phyloP scores from a whole-genome alignment of 2,113 vertebrate genomes.

The Holacanthus passer region DNA sequence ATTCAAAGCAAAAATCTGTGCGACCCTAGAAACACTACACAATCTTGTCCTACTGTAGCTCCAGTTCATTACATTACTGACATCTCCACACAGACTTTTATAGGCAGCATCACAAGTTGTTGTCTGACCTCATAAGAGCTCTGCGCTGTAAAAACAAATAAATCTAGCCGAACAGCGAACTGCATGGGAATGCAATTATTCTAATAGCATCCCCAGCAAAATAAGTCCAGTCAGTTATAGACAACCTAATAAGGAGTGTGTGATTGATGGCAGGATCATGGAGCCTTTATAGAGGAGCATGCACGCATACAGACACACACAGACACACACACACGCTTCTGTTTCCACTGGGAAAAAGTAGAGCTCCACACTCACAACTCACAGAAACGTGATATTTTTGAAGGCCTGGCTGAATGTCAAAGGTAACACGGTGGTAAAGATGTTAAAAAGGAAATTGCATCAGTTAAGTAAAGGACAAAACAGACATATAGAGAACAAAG shows the following conservation, averaged over 20 bases:
- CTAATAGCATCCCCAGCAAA: slow-evolving; percentile 75
- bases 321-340: not conserved
- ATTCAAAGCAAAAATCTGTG: slow-evolving; percentile 25
- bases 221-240: slow-evolving; percentile 74
- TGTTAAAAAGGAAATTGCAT: slow-evolving; percentile 25
- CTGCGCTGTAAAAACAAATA: slow-evolving; percentile 72
- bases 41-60: slow-evolving; percentile 21
- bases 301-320: slow-evolving; percentile 23
- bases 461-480: slow-evolving; percentile 22
- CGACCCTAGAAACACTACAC: not conserved
- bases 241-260: slow-evolving; percentile 75
- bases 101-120: slow-evolving; percentile 58
- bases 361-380: slow-evolving; percentile 2
- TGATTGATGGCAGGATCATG: slow-evolving; percentile 72
- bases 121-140: slow-evolving; percentile 76
- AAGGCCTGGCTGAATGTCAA: slow-evolving; percentile 27
- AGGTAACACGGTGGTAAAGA: slow-evolving; percentile 41
- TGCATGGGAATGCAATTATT: slow-evolving; percentile 79
- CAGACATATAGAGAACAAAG: slow-evolving; percentile 15
- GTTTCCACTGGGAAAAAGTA: slow-evolving; percentile 43
- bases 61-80: slow-evolving; percentile 51
- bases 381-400: slow-evolving; percentile 56
- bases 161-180: slow-evolving; percentile 67
- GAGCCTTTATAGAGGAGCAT: slow-evolving; percentile 46
- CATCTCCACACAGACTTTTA: slow-evolving; percentile 53